Conservation (phyloP, 2,888 invertebrate genomes). For the Melikaiella ostensackeni region DNA sequence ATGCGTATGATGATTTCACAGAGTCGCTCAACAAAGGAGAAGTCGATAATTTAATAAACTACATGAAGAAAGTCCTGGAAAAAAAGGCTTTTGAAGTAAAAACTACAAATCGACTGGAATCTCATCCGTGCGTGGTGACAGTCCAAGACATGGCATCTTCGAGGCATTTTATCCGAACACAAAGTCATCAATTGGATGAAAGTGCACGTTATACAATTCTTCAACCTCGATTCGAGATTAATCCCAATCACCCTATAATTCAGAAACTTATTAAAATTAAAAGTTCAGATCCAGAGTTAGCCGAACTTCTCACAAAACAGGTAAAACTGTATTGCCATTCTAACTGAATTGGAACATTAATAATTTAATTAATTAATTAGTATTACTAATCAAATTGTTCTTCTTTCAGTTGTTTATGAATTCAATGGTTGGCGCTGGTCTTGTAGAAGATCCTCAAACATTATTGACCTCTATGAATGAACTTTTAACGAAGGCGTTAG, state of each 20-base stretch:
- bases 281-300: slow-evolving; percentile 87
- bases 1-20: slow-evolving; percentile 60
- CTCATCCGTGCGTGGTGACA: slow-evolving; percentile 96
- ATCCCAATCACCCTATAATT: slow-evolving; percentile 94
- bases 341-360: not conserved
- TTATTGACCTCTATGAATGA: slow-evolving; percentile 92
- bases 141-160: slow-evolving; percentile 98
- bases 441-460: slow-evolving; percentile 93
- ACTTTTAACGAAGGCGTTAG: slow-evolving; percentile 87
- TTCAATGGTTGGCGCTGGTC: slow-evolving; percentile 96
- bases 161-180: slow-evolving; percentile 94
- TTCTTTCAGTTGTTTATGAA: slow-evolving; percentile 89
- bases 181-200: slow-evolving; percentile 88
- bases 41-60: slow-evolving; percentile 87
- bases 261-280: slow-evolving; percentile 90
- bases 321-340: slow-evolving; percentile 41
- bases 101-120: slow-evolving; percentile 89
- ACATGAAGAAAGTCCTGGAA: slow-evolving; percentile 86
- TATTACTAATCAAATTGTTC: slow-evolving; percentile 1
- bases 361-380: not conserved
- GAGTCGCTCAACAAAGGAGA: slow-evolving; percentile 86
- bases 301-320: slow-evolving; percentile 91
- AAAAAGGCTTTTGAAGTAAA: slow-evolving; percentile 91
- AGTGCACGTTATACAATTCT: slow-evolving; percentile 91
- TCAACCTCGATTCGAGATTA: slow-evolving; percentile 95